Base-by-base conservation (phyloP, 2,797 vertebrate species). In the Smutsia temminckii region DNA sequence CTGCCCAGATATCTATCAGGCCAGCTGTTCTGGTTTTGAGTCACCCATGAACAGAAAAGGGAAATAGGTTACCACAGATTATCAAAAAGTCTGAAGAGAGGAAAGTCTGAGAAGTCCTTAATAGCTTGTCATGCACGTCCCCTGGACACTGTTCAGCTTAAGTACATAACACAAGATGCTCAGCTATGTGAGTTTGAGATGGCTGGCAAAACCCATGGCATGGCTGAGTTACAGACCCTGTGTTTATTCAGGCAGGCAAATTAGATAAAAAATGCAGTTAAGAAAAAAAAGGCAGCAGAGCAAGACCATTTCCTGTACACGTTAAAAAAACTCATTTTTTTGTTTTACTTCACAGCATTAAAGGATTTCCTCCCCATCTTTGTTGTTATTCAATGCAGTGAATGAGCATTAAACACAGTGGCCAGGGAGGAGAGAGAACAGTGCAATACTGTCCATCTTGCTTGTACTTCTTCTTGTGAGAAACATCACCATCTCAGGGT, bases 151-250 rank as follows among this genome's bases (percentile, higher is more conserved):
- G 17, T 86, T 95, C 85, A 78, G 85, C 40, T 0, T 46, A 0
- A 0, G 4, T 64, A 51, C 84, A 81, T 68, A 92, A 93, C n/a
- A 69, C n/a, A 78, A 75, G 51, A 57, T 59, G 85, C 63, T 69
- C 68, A 66, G 51, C 13, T 9, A 75, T 55, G 72, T 57, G 92
- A 42, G 61, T 87, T 20, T 68, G 61, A 90, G 57, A 68, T 17
- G 72, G 85, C 75, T 85, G 93, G 92, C 85, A 96, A 95, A 93
- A 68, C 53, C 77, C n/a, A 23, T 61, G 69, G 85, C 85, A 91
- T 32, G 75, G 69, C 0, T 93, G 85, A 74, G 72, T 87, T 64
- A 86, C 1, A 96, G 87, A 83, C 69, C 53, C 74, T 64, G n/a
- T 55, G 8, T 83, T 94, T 29, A 59, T n/a, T 79, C 89, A 94